These are phyloP conservation scores for Urocyon cinereoargenteus DNA, from an alignment of 2,797 vertebrate genomes.

Conservation along the genomic window DNA sequence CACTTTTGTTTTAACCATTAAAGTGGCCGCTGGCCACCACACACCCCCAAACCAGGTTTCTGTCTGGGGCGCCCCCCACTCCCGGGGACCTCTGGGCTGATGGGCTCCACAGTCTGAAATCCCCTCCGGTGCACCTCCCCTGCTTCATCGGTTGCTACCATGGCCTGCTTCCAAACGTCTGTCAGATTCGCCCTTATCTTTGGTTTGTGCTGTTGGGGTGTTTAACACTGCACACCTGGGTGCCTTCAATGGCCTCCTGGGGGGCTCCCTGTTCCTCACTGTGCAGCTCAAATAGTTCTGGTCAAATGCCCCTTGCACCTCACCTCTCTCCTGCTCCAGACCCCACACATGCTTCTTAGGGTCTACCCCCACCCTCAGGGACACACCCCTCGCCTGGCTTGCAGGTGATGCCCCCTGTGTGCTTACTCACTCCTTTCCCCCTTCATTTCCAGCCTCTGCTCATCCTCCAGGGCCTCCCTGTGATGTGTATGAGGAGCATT, in stretches of 20 bases:
- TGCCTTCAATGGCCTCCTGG: accelerated
- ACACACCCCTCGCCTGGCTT: background rate
- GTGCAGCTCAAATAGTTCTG: background rate
- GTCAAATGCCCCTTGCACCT: background rate
- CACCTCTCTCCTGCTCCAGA: background rate
- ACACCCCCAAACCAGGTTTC: background rate
- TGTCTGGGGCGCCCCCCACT: background rate
- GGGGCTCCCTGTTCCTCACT: background rate
- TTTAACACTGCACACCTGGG: background rate
- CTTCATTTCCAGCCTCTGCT: background rate
- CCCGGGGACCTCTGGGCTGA: background rate
- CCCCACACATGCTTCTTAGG: background rate
- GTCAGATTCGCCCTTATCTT: background rate
- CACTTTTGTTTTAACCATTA: background rate
- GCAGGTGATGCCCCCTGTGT: accelerated
- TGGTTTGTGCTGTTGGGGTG: background rate
- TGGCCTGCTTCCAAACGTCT: background rate
- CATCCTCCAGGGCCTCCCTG: background rate
- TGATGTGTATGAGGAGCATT: accelerated
- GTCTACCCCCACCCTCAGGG: background rate
- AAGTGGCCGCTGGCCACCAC: background rate
- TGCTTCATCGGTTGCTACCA: background rate
- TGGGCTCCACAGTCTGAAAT: background rate
- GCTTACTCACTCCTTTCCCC: background rate
- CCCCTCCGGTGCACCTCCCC: background rate